Conservation (phyloP, 2,888 invertebrate genomes). For the Hipparchia semele region DNA sequence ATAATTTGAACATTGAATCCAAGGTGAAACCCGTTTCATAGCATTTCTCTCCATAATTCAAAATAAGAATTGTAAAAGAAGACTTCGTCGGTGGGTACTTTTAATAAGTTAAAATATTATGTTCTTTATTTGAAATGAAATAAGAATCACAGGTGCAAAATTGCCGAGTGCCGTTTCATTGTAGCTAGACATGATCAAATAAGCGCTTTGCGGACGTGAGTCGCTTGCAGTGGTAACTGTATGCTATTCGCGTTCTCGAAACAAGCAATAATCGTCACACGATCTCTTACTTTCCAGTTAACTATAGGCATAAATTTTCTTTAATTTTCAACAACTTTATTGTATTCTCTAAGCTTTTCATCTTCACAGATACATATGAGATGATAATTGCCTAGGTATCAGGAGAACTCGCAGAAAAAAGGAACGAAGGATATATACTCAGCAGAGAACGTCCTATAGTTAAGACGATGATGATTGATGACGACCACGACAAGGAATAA, state of each 20-base stretch:
- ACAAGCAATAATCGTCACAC: constrained; percentile 22
- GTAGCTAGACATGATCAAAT: constrained; percentile 26
- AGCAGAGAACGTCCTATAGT: too few species aligned
- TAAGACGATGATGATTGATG: too few species aligned
- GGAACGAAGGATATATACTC: not conserved
- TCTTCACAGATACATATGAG: too few species aligned
- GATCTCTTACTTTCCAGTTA: constrained; percentile 26
- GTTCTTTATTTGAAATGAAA: not conserved
- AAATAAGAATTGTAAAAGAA: not conserved
- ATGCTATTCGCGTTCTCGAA: constrained; percentile 26
- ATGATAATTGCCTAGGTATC: too few species aligned
- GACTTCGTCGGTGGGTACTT: not conserved
- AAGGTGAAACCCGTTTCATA: not conserved
- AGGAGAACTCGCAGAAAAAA: not conserved
- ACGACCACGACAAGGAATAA: too few species aligned
- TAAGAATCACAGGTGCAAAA: constrained; percentile 7
- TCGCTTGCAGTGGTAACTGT: constrained; percentile 20
- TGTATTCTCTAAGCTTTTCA: not conserved
- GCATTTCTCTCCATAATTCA: not conserved
- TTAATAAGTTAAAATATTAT: not conserved
- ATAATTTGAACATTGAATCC: not conserved
- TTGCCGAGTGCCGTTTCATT: constrained; percentile 3
- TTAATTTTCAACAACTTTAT: not conserved
- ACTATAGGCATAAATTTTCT: constrained; percentile 10
- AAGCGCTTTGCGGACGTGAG: constrained; percentile 28